These are phyloP conservation scores for Columba janthina DNA, from an alignment of 2,113 vertebrate species.

Conservation along the genomic window DNA sequence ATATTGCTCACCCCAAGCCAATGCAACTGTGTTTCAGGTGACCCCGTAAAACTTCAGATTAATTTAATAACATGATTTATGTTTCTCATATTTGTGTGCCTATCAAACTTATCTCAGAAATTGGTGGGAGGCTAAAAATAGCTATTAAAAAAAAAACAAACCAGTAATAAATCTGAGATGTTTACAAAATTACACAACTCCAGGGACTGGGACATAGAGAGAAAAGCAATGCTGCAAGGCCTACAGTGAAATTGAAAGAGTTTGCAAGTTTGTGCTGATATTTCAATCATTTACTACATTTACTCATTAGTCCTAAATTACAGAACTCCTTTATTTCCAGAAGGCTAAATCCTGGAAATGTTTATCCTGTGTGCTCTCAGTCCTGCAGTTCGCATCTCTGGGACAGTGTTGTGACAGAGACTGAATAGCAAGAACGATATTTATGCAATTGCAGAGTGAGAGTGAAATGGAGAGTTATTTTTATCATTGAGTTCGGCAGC, in stretches of 20 bases:
- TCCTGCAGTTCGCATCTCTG: not conserved
- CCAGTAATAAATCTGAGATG: not conserved
- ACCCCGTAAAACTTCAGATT: not conserved
- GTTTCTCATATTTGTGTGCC: not conserved
- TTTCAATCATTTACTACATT: not conserved
- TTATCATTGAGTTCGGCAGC: not conserved
- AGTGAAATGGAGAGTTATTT: not conserved
- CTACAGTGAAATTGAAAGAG: not conserved
- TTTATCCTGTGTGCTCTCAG: not conserved
- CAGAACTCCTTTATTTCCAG: not conserved
- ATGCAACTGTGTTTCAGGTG: not conserved
- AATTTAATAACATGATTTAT: not conserved
- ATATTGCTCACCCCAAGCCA: not conserved
- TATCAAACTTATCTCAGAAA: not conserved
- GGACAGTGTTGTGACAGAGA: not conserved
- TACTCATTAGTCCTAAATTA: not conserved
- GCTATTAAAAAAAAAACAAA: no score
- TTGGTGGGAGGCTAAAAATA: not conserved
- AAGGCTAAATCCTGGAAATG: not conserved
- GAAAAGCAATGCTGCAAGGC: not conserved
- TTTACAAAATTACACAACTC: not conserved
- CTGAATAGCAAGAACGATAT: not conserved
- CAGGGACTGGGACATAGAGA: not conserved
- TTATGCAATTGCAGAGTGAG: not conserved
- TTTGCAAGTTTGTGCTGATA: not conserved